These are phyloP conservation scores for Apoderus coryli DNA, from an alignment of 2,888 invertebrate genomes.

Conservation along the genomic window DNA sequence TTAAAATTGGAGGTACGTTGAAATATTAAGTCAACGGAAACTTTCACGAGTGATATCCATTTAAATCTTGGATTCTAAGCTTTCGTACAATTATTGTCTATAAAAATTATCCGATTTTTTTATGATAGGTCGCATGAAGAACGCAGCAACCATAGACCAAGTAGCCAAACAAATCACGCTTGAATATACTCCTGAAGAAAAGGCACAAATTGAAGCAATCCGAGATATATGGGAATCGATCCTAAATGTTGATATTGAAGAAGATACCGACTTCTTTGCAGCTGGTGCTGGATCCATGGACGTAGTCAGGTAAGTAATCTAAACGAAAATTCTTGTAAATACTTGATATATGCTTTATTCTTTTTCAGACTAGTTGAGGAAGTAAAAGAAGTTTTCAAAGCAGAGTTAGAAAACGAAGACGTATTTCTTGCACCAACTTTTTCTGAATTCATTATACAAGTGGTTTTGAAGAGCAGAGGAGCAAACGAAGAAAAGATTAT, in stretches of 20 bases:
- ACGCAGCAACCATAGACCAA: constrained; percentile 65
- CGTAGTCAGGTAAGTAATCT: constrained; percentile 50
- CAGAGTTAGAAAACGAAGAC: constrained; percentile 75
- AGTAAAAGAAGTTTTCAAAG: constrained; percentile 62
- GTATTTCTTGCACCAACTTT: constrained; percentile 89
- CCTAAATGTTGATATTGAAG: constrained; percentile 56
- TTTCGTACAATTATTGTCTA: too few relatives aligned
- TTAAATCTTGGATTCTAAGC: too few relatives aligned
- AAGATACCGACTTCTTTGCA: constrained; percentile 81
- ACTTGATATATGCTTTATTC: not conserved
- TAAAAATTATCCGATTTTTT: too few relatives aligned
- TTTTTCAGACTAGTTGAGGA: constrained; percentile 68
- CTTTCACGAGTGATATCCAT: too few relatives aligned
- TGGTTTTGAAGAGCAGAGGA: constrained; percentile 54
- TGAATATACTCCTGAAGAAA: constrained; percentile 61
- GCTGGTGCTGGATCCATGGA: constrained; percentile 98
- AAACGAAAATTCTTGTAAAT: constrained; percentile 3
- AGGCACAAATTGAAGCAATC: constrained; percentile 46
- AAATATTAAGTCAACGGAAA: too few relatives aligned
- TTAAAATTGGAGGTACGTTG: constrained; percentile 26
- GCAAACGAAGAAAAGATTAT: constrained; percentile 39
- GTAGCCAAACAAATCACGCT: constrained; percentile 38
- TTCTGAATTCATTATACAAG: constrained; percentile 57
- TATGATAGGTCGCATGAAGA: constrained; percentile 65
- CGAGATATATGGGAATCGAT: constrained; percentile 74